Percentiles rank a stretch among this genome's conserved stretches.
Evolutionary conservation across 2,888 invertebrate species (phyloP).

Genomic region (Thera obeliscata): DNA sequence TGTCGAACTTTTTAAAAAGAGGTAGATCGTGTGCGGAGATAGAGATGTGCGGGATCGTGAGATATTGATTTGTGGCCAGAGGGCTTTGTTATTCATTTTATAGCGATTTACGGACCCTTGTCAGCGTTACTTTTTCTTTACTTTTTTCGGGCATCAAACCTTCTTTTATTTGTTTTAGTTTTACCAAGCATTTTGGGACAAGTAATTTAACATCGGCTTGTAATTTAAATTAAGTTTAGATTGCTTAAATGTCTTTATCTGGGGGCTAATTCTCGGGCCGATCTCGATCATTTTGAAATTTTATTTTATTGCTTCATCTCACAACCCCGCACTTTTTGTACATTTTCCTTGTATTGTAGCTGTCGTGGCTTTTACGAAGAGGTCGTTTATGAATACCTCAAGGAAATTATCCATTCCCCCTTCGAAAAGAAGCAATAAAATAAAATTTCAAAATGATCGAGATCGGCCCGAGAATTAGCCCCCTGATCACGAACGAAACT

Average conservation of each 20-base stretch:
- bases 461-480: too few species aligned
- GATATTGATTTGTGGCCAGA: conserved; percentile 42
- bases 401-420: too few species aligned
- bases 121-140: conserved; percentile 22
- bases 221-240: conserved; percentile 11
- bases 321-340: too few species aligned
- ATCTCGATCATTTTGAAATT: too few species aligned
- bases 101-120: conserved; percentile 26
- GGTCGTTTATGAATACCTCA: too few species aligned
- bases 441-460: too few species aligned
- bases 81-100: conserved; percentile 28
- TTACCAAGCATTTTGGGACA: not conserved
- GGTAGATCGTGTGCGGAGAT: conserved; percentile 65
- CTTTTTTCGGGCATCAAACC: conserved; percentile 19
- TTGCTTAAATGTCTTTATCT: not conserved
- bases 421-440: too few species aligned
- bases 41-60: conserved; percentile 40
- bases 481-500: not conserved
- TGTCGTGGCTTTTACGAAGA: too few species aligned
- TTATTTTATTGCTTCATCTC: too few species aligned
- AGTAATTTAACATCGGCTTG: conserved; percentile 2
- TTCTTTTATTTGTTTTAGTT: conserved; percentile 11
- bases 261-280: too few species aligned
- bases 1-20: conserved; percentile 65
- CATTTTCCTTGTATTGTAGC: too few species aligned